Evolutionary conservation across 2,113 vertebrate genomes (phyloP).

Genomic region (Ancistrus triradiatus): DNA sequence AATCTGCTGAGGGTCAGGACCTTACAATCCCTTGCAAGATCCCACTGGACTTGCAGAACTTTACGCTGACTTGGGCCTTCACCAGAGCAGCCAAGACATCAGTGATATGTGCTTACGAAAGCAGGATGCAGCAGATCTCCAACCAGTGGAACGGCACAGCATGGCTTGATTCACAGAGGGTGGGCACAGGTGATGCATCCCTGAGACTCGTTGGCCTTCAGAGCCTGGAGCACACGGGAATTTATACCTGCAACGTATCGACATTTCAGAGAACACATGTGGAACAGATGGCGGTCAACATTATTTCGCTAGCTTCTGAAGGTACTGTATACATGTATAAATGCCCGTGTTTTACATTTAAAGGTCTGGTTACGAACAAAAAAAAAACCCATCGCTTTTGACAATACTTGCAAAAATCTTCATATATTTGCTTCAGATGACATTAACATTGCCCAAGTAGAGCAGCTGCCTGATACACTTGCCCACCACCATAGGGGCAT

Average conservation of each 20-base stretch:
- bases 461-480: no score
- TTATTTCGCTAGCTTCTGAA: constrained; percentile 45
- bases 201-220: constrained; percentile 56
- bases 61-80: constrained; percentile 67
- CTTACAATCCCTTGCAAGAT: constrained; percentile 64
- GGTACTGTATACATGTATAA: neutral
- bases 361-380: no score
- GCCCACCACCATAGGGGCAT: no score
- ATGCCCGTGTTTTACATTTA: no score
- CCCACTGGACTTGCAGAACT: constrained; percentile 52
- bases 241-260: constrained; percentile 61
- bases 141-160: constrained; percentile 52
- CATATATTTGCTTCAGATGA: no score
- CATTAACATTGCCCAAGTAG: no score
- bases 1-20: constrained; percentile 48
- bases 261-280: constrained; percentile 46
- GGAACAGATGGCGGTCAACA: constrained; percentile 48
- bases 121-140: constrained; percentile 22
- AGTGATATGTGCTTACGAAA: constrained; percentile 61
- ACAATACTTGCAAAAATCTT: no score
- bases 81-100: constrained; percentile 36
- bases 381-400: no score
- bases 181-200: constrained; percentile 60
- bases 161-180: constrained; percentile 47
- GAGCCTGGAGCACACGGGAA: constrained; percentile 53